phyloP scores from a whole-genome alignment of 1,140 invertebrate genomes.

The Calosoma granatense region DNA sequence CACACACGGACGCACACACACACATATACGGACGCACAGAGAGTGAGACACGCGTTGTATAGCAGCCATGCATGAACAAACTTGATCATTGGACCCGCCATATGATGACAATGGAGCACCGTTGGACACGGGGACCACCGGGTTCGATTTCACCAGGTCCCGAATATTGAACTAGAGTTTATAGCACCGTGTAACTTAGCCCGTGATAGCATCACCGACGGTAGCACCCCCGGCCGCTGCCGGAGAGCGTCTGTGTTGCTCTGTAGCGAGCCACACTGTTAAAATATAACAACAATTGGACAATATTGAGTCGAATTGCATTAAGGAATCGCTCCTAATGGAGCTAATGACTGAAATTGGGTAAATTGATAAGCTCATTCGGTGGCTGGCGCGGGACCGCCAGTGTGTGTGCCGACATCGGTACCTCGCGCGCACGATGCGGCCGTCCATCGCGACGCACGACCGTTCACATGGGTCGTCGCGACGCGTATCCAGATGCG shows the following conservation, averaged over 20 bases:
- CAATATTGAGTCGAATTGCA: constrained; percentile 36
- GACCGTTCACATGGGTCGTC: background rate
- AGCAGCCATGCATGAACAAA: too few species aligned
- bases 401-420: background rate
- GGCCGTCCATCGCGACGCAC: background rate
- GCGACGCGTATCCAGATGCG: background rate
- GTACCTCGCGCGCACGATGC: background rate
- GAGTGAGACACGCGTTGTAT: too few species aligned
- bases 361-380: constrained; percentile 39
- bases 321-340: constrained; percentile 36
- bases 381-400: background rate
- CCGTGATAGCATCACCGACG: background rate
- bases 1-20: too few species aligned
- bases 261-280: constrained; percentile 28
- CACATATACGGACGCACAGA: too few species aligned
- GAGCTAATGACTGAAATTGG: constrained; percentile 38
- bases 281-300: constrained; percentile 36
- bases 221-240: constrained; percentile 24
- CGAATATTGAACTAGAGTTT: too few species aligned
- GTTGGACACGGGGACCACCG: too few species aligned
- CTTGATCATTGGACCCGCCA: too few species aligned
- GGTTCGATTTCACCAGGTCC: too few species aligned
- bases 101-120: too few species aligned
- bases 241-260: constrained; percentile 27
- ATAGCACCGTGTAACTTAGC: too few species aligned